Conservation (phyloP, 2,113 vertebrate genomes). For the Himantopus leucocephalus region DNA sequence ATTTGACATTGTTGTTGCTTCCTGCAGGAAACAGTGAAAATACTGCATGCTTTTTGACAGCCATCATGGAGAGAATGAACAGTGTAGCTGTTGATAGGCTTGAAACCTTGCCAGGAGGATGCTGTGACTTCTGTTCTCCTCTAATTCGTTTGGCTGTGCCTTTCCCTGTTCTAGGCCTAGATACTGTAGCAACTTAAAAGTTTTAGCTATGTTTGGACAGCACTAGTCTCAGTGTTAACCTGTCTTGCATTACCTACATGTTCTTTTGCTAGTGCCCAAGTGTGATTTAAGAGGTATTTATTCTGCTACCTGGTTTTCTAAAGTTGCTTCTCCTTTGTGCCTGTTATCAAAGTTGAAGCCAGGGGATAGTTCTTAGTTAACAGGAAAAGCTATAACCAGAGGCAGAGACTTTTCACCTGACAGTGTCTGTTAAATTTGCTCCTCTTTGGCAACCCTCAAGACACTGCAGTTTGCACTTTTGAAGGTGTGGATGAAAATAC, state of each 20-base stretch:
- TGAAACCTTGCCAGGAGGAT: not conserved
- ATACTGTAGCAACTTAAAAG: not conserved
- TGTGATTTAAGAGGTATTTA: not conserved
- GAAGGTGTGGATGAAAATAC: not conserved
- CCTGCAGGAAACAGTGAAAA: slow-evolving; percentile 22
- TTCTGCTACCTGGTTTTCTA: not conserved
- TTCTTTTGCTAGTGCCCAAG: not conserved
- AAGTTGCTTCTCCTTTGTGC: not conserved
- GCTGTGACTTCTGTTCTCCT: not conserved
- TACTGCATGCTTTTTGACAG: not conserved
- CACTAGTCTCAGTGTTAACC: not conserved
- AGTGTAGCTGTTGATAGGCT: not conserved
- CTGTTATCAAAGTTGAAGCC: not conserved
- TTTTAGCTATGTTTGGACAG: not conserved
- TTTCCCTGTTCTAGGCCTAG: not conserved
- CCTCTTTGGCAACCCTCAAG: not conserved
- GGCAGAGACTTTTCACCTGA: not conserved
- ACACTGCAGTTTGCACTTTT: not conserved
- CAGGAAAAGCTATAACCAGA: not conserved
- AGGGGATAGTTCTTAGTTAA: not conserved
- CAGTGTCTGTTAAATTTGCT: not conserved
- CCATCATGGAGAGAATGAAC: not conserved
- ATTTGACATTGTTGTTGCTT: not conserved
- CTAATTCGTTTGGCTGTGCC: not conserved
- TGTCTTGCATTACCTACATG: rapidly evolving